A percentile compares a stretch with the other conserved stretches of the same genome.
These are phyloP conservation scores for Eulacestoma nigropectus DNA, from an alignment of 2,113 vertebrate genomes.

Conservation along the genomic window DNA sequence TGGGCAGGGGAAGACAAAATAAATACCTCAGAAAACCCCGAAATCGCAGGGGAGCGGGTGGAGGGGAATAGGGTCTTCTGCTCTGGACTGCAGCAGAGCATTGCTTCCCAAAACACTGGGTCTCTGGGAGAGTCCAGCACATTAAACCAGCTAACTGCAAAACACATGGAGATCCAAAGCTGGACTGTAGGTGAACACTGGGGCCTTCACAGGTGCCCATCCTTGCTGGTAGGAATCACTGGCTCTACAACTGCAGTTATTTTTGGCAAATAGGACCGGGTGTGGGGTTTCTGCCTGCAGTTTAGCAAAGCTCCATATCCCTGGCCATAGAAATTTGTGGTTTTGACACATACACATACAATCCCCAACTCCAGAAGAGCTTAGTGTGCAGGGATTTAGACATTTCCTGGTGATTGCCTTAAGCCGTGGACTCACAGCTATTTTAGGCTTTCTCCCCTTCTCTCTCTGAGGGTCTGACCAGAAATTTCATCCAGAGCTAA, in stretches of 20 bases:
- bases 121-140: neutral
- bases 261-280: neutral
- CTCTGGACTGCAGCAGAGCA: neutral
- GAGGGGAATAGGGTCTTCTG: neutral
- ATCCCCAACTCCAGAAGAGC: neutral
- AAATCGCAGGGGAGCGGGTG: neutral
- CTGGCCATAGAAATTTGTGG: neutral
- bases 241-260: neutral
- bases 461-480: neutral
- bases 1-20: neutral
- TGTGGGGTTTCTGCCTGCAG: neutral
- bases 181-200: neutral
- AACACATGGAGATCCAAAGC: neutral
- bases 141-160: neutral
- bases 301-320: neutral
- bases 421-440: neutral
- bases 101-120: neutral
- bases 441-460: slow-evolving; percentile 24
- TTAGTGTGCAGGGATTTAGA: slow-evolving; percentile 9
- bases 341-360: neutral
- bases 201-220: neutral
- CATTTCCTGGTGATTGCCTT: neutral
- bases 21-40: neutral
- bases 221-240: neutral
- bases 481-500: neutral